phyloP scores from a whole-genome alignment of 2,113 vertebrate genomes.

The Carassius carassius region DNA sequence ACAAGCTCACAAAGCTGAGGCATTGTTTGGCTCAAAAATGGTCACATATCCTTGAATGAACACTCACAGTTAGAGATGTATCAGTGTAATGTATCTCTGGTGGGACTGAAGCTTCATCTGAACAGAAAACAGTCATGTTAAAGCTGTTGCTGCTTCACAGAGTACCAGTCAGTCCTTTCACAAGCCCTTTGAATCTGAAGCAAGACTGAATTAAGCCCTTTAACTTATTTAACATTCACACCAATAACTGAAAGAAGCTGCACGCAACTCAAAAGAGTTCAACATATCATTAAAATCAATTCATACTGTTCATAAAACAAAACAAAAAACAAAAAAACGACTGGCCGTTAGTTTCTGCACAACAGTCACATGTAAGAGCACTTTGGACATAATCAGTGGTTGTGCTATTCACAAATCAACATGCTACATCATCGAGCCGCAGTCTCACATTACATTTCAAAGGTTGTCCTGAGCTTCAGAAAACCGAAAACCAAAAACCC shows the following conservation, averaged over 20 bases:
- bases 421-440: no score
- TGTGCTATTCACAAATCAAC: conserved; percentile 53
- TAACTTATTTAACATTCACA: conserved; percentile 59
- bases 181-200: neutral
- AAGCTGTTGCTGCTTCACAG: no score
- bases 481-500: no score
- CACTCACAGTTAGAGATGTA: neutral
- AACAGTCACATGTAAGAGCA: neutral
- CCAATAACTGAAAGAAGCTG: conserved; percentile 55
- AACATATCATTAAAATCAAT: conserved; percentile 19
- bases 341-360: conserved; percentile 21
- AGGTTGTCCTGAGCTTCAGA: conserved; percentile 63
- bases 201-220: conserved; percentile 10
- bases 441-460: conserved; percentile 26
- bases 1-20: neutral
- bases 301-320: neutral
- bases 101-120: neutral
- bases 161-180: neutral
- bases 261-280: conserved; percentile 52
- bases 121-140: neutral
- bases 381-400: conserved; percentile 60
- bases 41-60: neutral
- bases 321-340: conserved; percentile 32
- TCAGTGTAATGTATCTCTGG: neutral
- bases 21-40: neutral